phyloP scores from a whole-genome alignment of 2,888 invertebrate genomes.

The Lasius platythorax region DNA sequence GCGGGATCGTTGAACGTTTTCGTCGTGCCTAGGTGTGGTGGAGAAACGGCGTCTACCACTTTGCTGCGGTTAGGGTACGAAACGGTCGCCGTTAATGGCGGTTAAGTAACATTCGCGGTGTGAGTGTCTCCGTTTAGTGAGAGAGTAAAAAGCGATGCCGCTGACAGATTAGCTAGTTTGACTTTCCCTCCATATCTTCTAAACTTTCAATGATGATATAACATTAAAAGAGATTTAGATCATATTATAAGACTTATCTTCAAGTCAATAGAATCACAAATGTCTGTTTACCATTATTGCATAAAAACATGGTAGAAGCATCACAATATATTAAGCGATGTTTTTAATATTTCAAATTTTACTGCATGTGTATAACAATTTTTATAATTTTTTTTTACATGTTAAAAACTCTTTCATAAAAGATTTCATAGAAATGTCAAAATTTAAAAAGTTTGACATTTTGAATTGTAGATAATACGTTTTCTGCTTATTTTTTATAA shows the following conservation, averaged over 20 bases:
- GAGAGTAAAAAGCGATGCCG: constrained; percentile 13
- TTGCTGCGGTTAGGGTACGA: constrained; percentile 46
- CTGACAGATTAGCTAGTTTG: background rate
- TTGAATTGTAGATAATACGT: background rate
- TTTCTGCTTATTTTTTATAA: background rate
- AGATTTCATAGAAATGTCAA: background rate
- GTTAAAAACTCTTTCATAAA: background rate
- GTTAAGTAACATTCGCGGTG: constrained; percentile 14
- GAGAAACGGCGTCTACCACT: constrained; percentile 45
- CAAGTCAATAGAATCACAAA: background rate
- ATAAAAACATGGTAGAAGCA: background rate
- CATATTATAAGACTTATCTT: background rate
- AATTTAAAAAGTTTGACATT: background rate
- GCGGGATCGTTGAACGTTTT: constrained; percentile 30
- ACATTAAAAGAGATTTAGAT: background rate
- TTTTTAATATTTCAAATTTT: background rate
- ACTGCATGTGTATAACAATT: background rate
- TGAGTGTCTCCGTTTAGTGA: constrained; percentile 19
- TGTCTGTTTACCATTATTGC: background rate
- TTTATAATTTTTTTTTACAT: background rate
- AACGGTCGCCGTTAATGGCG: constrained; percentile 34
- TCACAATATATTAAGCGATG: background rate
- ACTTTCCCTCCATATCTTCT: background rate
- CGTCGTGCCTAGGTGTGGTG: constrained; percentile 18
- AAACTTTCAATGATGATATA: background rate